These are phyloP conservation scores for Eilema sororculum DNA, from an alignment of 2,888 invertebrate genomes.

Conservation along the genomic window DNA sequence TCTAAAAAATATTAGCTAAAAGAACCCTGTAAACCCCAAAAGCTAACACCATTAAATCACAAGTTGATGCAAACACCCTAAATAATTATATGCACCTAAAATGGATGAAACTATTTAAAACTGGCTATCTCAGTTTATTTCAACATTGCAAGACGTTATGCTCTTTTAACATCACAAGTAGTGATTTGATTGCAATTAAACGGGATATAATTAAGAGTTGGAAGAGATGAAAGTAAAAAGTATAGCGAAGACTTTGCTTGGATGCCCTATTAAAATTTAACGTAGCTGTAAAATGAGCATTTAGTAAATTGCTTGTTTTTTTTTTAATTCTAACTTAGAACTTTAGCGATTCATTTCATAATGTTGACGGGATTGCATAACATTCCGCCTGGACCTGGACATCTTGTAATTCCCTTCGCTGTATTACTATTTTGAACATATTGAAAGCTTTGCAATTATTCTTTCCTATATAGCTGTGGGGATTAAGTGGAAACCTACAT, in stretches of 20 bases:
- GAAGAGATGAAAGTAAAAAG: not conserved
- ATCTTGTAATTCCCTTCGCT: too few species aligned
- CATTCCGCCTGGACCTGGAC: too few species aligned
- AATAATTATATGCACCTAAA: not conserved
- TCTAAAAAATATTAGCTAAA: too few species aligned
- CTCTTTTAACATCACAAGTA: slow-evolving; percentile 4
- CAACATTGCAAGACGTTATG: not conserved
- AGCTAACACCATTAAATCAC: too few species aligned
- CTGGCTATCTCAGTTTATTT: not conserved
- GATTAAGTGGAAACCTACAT: too few species aligned
- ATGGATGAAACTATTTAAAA: not conserved
- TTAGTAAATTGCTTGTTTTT: not conserved
- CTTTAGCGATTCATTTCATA: too few species aligned
- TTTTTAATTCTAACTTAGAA: too few species aligned
- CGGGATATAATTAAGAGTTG: slow-evolving; percentile 9
- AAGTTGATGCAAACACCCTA: not conserved
- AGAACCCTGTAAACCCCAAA: too few species aligned
- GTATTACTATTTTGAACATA: too few species aligned
- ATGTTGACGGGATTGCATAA: too few species aligned
- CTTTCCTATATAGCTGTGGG: too few species aligned
- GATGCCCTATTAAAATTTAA: not conserved
- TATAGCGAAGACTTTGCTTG: not conserved
- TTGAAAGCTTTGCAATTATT: too few species aligned
- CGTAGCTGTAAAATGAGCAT: slow-evolving; percentile 4
- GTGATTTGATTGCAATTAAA: slow-evolving; percentile 6